phyloP scores from a whole-genome alignment of 2,113 vertebrate species.

The Halichoeres trimaculatus region DNA sequence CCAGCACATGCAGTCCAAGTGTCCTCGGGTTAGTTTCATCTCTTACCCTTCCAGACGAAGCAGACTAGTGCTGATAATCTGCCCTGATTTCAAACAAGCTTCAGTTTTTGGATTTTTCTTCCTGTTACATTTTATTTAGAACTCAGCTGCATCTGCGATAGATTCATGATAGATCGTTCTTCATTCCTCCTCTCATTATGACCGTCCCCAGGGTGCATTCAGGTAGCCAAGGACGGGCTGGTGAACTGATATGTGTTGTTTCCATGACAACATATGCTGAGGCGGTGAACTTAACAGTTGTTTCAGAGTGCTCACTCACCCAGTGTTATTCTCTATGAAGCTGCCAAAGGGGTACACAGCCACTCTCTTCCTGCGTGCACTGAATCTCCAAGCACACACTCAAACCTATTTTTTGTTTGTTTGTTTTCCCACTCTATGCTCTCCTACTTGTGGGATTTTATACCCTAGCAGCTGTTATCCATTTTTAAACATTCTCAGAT shows the following conservation, averaged over 20 bases:
- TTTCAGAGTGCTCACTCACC: neutral
- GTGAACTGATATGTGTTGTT: constrained; percentile 40
- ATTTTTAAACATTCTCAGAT: neutral
- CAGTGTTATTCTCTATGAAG: neutral
- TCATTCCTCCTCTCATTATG: constrained; percentile 40
- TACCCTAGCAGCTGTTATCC: neutral
- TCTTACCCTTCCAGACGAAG: constrained; percentile 28
- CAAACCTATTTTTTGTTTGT: neutral
- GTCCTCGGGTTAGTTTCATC: constrained; percentile 2
- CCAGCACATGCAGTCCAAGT: neutral
- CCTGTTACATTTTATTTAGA: neutral
- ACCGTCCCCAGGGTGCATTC: neutral
- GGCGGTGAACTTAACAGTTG: constrained; percentile 11
- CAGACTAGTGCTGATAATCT: constrained; percentile 7
- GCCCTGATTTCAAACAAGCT: constrained; percentile 10
- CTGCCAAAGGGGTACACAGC: constrained; percentile 1
- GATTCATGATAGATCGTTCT: constrained; percentile 31
- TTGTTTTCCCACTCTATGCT: neutral
- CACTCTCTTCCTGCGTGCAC: neutral
- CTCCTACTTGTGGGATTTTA: neutral
- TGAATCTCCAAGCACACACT: neutral
- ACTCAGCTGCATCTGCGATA: constrained; percentile 6
- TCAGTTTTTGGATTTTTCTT: neutral
- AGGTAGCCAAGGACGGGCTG: constrained; percentile 46
- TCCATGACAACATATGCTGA: constrained; percentile 56